Conservation (phyloP, 2,888 invertebrate species). For the Himalopsyche japonica region DNA sequence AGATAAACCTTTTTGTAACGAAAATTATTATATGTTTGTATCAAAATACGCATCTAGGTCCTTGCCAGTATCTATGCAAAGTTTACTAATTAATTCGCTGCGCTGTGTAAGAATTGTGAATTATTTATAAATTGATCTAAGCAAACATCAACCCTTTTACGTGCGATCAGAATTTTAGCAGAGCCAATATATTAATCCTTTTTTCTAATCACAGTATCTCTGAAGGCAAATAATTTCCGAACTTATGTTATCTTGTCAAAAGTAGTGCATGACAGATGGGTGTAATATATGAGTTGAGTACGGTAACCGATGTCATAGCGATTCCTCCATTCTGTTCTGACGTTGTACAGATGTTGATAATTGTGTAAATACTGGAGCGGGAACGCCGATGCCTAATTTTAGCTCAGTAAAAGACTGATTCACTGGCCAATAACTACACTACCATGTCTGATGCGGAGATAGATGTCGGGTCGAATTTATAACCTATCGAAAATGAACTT, state of each 20-base stretch:
- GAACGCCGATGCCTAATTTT: conserved; percentile 13
- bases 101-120: conserved; percentile 12
- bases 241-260: not conserved
- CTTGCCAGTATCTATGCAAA: not conserved
- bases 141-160: not conserved
- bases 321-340: conserved; percentile 16
- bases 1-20: not conserved
- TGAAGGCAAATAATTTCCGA: not conserved
- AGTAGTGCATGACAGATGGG: conserved; percentile 26
- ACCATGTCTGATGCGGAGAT: conserved; percentile 8
- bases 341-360: conserved; percentile 31
- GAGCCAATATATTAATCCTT: not conserved
- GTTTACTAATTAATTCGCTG: conserved; percentile 10
- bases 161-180: not conserved
- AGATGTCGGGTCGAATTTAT: conserved; percentile 6
- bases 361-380: conserved; percentile 26
- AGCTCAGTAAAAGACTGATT: conserved; percentile 13
- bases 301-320: conserved; percentile 18
- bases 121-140: conserved; percentile 25
- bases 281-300: conserved; percentile 20
- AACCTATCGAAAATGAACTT: conserved; percentile 18
- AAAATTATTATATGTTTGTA: not conserved
- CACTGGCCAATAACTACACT: conserved; percentile 9
- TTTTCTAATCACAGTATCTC: not conserved
- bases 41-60: not conserved